Conservation (phyloP, 2,888 invertebrate genomes). For the Meloe dianella region DNA sequence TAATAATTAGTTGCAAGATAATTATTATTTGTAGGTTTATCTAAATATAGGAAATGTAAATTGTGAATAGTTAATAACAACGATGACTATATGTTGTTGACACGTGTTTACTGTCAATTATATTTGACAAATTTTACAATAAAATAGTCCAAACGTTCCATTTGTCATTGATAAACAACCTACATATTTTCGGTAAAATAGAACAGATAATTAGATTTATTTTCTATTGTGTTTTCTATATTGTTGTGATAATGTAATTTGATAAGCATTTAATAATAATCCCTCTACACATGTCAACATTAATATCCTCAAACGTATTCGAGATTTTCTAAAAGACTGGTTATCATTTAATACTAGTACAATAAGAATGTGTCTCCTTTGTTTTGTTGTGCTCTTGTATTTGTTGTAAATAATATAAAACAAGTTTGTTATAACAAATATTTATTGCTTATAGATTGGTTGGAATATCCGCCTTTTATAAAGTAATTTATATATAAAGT, state of each 20-base stretch:
- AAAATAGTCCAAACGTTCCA: background rate
- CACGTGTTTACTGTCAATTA: slow-evolving; percentile 7
- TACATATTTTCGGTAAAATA: background rate
- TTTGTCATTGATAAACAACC: slow-evolving; percentile 3
- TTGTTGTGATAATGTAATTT: slow-evolving; percentile 2
- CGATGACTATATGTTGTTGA: background rate
- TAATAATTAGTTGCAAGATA: background rate
- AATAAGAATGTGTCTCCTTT: background rate
- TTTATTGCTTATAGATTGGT: background rate
- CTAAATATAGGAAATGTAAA: slow-evolving; percentile 4
- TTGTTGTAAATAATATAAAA: slow-evolving; percentile 4
- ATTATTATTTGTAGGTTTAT: background rate
- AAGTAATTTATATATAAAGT: background rate
- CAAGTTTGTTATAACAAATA: slow-evolving; percentile 6
- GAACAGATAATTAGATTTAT: background rate
- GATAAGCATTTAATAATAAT: background rate
- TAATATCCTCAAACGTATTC: background rate
- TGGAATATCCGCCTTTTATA: background rate
- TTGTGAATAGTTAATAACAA: background rate
- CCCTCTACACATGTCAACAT: background rate
- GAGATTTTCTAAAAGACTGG: background rate
- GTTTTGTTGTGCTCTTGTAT: too few relatives aligned
- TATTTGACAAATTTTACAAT: background rate
- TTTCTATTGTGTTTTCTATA: background rate
- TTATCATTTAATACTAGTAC: slow-evolving; percentile 3